Percentiles rank a stretch among this genome's conserved stretches.
phyloP scores from a whole-genome alignment of 2,113 vertebrate genomes.

The Tragelaphus buxtoni region DNA sequence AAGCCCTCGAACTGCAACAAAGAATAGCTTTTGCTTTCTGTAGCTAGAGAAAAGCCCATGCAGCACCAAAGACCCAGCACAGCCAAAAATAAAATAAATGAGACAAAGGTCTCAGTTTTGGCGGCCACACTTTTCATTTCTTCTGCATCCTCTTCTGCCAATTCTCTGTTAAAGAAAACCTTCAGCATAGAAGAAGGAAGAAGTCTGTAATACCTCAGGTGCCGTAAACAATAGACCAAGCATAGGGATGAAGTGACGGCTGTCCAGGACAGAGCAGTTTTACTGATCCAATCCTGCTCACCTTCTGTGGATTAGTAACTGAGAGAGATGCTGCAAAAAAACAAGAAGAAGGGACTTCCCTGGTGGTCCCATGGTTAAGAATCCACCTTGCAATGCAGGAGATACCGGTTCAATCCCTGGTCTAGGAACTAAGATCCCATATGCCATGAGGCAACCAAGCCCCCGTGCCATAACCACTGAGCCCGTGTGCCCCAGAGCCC shows the following conservation, averaged over 20 bases:
- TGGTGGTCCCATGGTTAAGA: not conserved
- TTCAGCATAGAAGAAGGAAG: not conserved
- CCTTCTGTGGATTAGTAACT: not conserved
- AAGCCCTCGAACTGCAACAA: not conserved
- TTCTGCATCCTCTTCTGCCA: not conserved
- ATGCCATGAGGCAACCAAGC: not conserved
- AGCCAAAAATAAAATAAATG: not conserved
- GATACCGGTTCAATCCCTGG: not conserved
- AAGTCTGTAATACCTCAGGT: not conserved
- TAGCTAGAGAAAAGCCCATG: not conserved
- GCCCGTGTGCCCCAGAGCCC: not conserved
- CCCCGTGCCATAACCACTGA: not conserved
- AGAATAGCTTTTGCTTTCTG: not conserved
- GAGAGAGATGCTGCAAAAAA: not conserved
- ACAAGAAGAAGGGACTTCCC: not conserved
- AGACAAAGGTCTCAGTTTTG: not conserved
- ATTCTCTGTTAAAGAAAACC: not conserved
- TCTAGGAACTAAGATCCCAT: not conserved
- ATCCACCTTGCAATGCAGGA: not conserved
- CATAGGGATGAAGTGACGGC: not conserved
- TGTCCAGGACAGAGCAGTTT: not conserved
- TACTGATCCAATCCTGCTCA: not conserved
- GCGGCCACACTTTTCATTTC: not conserved
- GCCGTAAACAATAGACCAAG: not conserved
- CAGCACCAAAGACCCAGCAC: not conserved